Evolutionary conservation across 30 jellyfish, hydroid and myxozoan species (phyloP), one percentile per base, ranked within the genome.

Genomic region (Aurelia sp.): DNA sequence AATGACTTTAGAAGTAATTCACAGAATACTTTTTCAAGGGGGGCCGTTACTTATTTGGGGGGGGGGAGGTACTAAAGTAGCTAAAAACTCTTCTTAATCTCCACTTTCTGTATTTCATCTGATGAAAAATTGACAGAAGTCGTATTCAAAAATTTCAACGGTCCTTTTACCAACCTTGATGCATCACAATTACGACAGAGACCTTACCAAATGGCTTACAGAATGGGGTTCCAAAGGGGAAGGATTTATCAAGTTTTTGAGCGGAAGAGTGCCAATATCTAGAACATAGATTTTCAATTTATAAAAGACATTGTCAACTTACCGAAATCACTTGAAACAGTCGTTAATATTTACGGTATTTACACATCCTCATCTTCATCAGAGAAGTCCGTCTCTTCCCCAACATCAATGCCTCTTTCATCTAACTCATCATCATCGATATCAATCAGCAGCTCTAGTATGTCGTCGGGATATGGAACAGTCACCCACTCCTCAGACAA

Each of bases 161-260:
- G 33, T 27, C 33, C 33, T 2, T 27, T 1, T 27, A 27, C 33
- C 33, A 27, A 27, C 33, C 33, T 27, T 53, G 65, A 53, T 12
- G 65, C 65, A 53, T 53, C n/a, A 53, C 16, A 53, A 2, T 53
- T 53, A 53, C 19, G 65, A 2, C 16, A 53, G 19, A 53, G 65
- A 53, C 65, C 65, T 53, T 53, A 53, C 65, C 65, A 53, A 53
- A 53, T 53, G 65, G 65, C 65, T 18, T 53, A 53, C 65, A 53
- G 65, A 53, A 53, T 12, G 2, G 65, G 2, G 19, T 53, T 53
- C 65, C 65, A 53, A 53, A 53, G 65, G 65, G 19, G 65, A 53
- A 53, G 65, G 2, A 53, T 53, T 53, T 18, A 53, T 53, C n/a
- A 53, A 12, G 16, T 53, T 53, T 53, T 53, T 53, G 16, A 18